Base-by-base conservation (phyloP, 1,140 invertebrate species). In the Cherax destructor region DNA sequence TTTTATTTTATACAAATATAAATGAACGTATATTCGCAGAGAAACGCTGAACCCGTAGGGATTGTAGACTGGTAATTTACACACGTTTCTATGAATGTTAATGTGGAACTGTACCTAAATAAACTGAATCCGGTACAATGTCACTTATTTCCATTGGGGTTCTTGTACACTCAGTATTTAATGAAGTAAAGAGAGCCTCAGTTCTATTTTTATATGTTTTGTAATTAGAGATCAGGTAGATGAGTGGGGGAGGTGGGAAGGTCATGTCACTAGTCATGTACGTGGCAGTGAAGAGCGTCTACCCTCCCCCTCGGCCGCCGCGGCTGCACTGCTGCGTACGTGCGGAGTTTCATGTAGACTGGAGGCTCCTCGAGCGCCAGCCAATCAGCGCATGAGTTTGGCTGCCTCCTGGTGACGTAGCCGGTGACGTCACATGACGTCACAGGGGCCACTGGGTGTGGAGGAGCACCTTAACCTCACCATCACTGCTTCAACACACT, bases 281-380 rank as follows among this genome's bases (percentile, higher is more conserved):
- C n/a, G 18, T 24, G 7, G 69, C 7, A n/a, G 0, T 24, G 59
- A 24, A 69, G 30, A 4, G 24, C 59, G 52, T 69, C 52, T 7
- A 69, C 24, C 59, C 59, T 0, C 81, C 81, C 21, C 21, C 52
- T 11, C 59, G 11, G 6, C 24, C 24, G 50, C 16, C 80, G 4
- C 16, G 30, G 5, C 16, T 13, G n/a, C 59, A 83, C 81, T 83
- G 81, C n/a, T 61, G 81, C 59, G 81, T 83, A 83, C 81, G 81
- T 83, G 81, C 81, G 69, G 81, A 24, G 65, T 18, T 83, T 69
- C 81, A 83, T 69, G 56, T 41, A 69, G 59, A 47, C 81, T 18
- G 7, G 59, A 10, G 9, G 59, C 59, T 24, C 59, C 24, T 69
- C 41, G 11, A 18, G 4, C 59, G 13, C 3, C 81, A 69, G 81